Base-by-base conservation (phyloP, 2,797 vertebrate species). In the Brachyalestes nurse region DNA sequence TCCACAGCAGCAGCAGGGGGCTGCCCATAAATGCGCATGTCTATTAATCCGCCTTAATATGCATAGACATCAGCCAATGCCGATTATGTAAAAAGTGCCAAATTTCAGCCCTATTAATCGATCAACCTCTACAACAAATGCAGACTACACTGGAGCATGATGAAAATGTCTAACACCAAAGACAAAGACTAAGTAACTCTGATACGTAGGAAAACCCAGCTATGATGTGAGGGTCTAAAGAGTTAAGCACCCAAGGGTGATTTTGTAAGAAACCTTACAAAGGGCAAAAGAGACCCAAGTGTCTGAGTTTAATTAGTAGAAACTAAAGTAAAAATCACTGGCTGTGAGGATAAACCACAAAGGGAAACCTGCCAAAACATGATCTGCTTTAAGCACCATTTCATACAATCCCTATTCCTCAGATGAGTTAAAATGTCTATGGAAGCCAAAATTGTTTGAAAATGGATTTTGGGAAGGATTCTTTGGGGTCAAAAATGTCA, bases 61-160 rank as follows among this genome's bases (percentile, higher is more conserved):
- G 34, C 4, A 4, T 2, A 2, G 34, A 34, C 4, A 34, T 34
- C 34, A 2, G 34, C 34, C 4, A 4, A 34, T 34, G 34, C 34
- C 34, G 34, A 34, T 34, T 34, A 34, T 34, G 4, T 34, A 34
- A 34, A 34, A 34, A 4, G 34, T 34, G 34, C 34, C 34, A 2
- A 34, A 2, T 34, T 3, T 4, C 2, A 4, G 34, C 34, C 34
- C 34, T 3, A 34, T 34, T 34, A 34, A 34, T 34, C 5, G 34
- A 4, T 34, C 34, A 4, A 34, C 34, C 45, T 12, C 45, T 12
- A 47, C 45, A 51, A 16, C 49, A 79, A 79, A 78, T 78, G 61
- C 75, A 82, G 38, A 82, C 21, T 72, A 83, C 42, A 79, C 65
- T 47, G 38, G 57, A 25, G 72, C 77, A 75, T 53, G 65, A 83